Evolutionary conservation across 1,140 invertebrate genomes (phyloP), one percentile per base, ranked within the genome.

Genomic region (Drosophila bocki): DNA sequence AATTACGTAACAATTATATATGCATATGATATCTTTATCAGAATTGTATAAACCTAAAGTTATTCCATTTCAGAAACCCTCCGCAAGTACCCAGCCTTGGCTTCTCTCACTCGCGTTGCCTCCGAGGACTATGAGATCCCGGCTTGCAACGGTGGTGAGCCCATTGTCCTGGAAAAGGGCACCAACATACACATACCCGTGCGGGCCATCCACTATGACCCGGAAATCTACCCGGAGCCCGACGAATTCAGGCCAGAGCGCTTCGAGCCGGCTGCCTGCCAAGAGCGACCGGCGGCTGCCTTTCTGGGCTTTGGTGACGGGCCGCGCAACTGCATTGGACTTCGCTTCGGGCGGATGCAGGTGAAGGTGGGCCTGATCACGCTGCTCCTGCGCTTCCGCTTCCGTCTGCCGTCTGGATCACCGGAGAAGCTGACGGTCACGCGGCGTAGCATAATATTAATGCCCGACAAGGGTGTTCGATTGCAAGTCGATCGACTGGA

Each of bases 271-370:
- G n/a, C 42, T 33, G 64, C 48, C 19, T 19, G 32, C 19, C 50
- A 42, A 29, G 33, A 79, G 33, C 79, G 80, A 1, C 65, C 77
- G 50, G 19, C 59, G 0, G 6, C 48, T 13, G 45, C 94, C 0
- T 96, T 94, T 78, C 93, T 96, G 17, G 95, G 96, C 2, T 97
- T 97, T 81, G 96, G 96, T 39, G 95, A 95, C 57, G 96, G 96
- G n/a, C 95, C 95, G 0, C 93, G 96, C 17, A 35, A 53, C 7
- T 95, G 95, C 78, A 94, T 95, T 58, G 95, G 94, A 93, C 17
- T 82, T 39, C 68, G 84, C 4, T 92, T 92, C 11, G 91, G 75
- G 0, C 63, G 68, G 6, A 78, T 91, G 76, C 84, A 86, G 74
- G 61, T 82, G n/a, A 71, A 62, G 48, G 64, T 91, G 32, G 91